phyloP scores from a whole-genome alignment of 1,140 invertebrate genomes.

The Hyphantria cunea region DNA sequence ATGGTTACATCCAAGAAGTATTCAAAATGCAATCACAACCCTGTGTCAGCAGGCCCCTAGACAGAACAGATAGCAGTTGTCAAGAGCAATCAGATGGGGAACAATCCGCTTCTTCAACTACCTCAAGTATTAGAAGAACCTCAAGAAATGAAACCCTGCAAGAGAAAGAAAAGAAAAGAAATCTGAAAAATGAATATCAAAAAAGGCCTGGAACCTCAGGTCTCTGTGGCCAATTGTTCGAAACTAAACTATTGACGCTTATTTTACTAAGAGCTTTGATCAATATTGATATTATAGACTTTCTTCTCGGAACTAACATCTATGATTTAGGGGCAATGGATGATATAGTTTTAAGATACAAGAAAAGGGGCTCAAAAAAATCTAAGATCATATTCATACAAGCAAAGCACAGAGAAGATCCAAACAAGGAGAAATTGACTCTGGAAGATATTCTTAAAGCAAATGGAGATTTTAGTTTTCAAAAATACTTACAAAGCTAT shows the following conservation, averaged over 20 bases:
- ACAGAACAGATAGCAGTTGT: too few species aligned
- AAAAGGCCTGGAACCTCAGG: constrained; percentile 9
- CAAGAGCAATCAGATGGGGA: too few species aligned
- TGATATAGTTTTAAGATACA: constrained; percentile 29
- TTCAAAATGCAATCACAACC: too few species aligned
- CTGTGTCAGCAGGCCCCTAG: too few species aligned
- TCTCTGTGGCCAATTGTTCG: constrained; percentile 17
- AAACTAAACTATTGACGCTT: constrained; percentile 24
- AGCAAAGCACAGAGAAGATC: constrained; percentile 26
- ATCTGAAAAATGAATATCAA: background rate
- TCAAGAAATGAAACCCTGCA: too few species aligned
- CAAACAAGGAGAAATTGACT: constrained; percentile 7
- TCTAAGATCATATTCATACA: constrained; percentile 10
- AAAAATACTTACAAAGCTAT: constrained; percentile 33
- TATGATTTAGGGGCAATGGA: constrained; percentile 16
- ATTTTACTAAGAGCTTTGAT: constrained; percentile 9
- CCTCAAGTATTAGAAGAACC: too few species aligned
- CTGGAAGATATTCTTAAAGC: background rate
- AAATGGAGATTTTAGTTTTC: constrained; percentile 8
- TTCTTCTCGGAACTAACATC: constrained; percentile 21
- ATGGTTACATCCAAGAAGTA: too few species aligned
- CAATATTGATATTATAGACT: constrained; percentile 8
- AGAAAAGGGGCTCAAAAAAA: constrained; percentile 1
- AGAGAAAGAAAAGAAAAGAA: too few species aligned
- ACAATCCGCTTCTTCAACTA: too few species aligned